phyloP scores from a whole-genome alignment of 2,797 vertebrate genomes.

The Erpetoichthys calabaricus region DNA sequence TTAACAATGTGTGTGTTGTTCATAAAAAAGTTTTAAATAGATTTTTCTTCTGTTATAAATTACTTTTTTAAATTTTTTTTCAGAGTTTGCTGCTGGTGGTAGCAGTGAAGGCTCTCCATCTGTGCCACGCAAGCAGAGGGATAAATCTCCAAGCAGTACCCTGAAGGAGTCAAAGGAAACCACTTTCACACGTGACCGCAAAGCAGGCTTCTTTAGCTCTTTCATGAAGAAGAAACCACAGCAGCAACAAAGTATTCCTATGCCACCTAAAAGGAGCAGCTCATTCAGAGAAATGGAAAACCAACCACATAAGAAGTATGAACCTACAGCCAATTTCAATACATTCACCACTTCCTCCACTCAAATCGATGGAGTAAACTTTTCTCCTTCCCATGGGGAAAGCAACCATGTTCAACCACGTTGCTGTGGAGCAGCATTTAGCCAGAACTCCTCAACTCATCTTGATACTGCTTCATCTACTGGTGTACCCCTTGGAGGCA shows the following conservation, averaged over 20 bases:
- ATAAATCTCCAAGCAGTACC: conserved; percentile 83
- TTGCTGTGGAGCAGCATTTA: conserved; percentile 77
- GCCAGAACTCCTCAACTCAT: conserved; percentile 68
- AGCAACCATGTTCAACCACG: conserved; percentile 65
- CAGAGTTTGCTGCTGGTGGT: conserved; percentile 21
- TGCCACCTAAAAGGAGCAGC: conserved; percentile 88
- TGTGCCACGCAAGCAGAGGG: conserved; percentile 86
- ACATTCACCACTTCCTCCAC: conserved; percentile 58
- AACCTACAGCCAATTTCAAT: conserved; percentile 71
- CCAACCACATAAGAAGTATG: conserved; percentile 90
- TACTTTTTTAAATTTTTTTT: too few relatives aligned
- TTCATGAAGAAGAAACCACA: conserved; percentile 89
- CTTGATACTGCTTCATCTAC: conserved; percentile 40
- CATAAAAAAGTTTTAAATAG: too few relatives aligned
- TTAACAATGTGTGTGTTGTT: too few relatives aligned
- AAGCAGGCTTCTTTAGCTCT: conserved; percentile 95
- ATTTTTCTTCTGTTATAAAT: too few relatives aligned
- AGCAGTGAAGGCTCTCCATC: conserved; percentile 67
- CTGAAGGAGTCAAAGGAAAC: conserved; percentile 80
- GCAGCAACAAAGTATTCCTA: conserved; percentile 71
- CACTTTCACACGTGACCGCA: conserved; percentile 84
- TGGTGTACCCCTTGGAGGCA: conserved; percentile 52
- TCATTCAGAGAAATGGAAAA: conserved; percentile 97
- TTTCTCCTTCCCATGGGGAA: conserved; percentile 68
- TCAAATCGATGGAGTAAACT: conserved; percentile 65